Conservation (phyloP, 1,140 invertebrate genomes). For the Branchinecta lindahli region DNA sequence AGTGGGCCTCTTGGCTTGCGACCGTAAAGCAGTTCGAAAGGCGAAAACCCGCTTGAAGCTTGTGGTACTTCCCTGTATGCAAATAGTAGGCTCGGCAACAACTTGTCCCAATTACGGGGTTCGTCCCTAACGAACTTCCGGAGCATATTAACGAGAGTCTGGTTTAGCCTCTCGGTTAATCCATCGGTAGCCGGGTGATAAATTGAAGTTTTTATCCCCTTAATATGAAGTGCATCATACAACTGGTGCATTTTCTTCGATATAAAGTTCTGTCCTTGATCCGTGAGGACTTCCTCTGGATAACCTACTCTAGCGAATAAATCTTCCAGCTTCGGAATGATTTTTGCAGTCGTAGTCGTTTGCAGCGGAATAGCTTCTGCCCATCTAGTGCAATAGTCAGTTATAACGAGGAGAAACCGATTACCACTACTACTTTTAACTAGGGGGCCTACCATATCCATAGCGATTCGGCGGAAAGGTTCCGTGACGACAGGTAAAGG, state of each 20-base stretch:
- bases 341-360: conserved; percentile 22
- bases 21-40: conserved; percentile 34
- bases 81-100: conserved; percentile 31
- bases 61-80: conserved; percentile 34
- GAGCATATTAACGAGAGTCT: conserved; percentile 18
- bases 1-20: no score
- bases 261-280: conserved; percentile 22
- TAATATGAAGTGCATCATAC: conserved; percentile 14
- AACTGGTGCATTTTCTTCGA: conserved; percentile 14
- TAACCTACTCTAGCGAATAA: conserved; percentile 21
- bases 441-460: conserved; percentile 28
- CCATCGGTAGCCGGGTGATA: conserved; percentile 23
- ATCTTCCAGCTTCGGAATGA: conserved; percentile 24
- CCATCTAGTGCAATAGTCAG: conserved; percentile 28
- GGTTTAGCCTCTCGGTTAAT: conserved; percentile 22
- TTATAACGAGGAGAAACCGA: conserved; percentile 24
- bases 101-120: conserved; percentile 33
- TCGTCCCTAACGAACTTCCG: conserved; percentile 26
- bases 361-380: conserved; percentile 23
- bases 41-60: conserved; percentile 28
- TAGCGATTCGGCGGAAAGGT: conserved; percentile 26
- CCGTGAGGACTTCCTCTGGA: conserved; percentile 21
- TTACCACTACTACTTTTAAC: conserved; percentile 23
- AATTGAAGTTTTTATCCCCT: conserved; percentile 15
- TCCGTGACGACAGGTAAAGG: conserved; percentile 1